These are phyloP conservation scores for Macrotis lagotis DNA, from an alignment of 2,113 vertebrate genomes.

Conservation along the genomic window DNA sequence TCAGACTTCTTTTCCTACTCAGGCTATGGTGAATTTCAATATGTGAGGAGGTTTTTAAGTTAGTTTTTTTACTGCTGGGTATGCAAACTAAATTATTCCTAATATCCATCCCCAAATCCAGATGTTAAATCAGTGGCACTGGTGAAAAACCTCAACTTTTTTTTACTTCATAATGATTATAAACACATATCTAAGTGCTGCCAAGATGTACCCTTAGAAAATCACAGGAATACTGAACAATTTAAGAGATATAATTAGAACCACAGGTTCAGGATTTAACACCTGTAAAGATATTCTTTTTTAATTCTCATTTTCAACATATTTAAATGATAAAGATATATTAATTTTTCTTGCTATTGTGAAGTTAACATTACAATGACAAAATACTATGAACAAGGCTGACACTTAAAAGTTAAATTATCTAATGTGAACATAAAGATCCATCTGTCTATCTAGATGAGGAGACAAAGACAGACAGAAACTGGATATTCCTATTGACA, in stretches of 20 bases:
- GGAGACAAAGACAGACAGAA: no score
- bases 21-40: not conserved
- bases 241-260: not conserved
- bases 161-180: not conserved
- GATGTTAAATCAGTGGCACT: not conserved
- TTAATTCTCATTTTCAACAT: constrained; percentile 18
- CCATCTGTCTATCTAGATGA: not conserved
- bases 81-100: not conserved
- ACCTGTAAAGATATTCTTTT: no score
- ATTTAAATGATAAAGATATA: constrained; percentile 1
- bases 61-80: not conserved
- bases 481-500: no score
- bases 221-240: not conserved
- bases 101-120: not conserved
- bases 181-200: not conserved
- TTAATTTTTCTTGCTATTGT: constrained; percentile 2
- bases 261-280: not conserved
- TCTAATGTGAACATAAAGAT: not conserved
- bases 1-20: not conserved
- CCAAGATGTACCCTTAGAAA: not conserved
- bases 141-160: not conserved
- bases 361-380: constrained; percentile 3
- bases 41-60: no score
- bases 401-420: no score
- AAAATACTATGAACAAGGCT: not conserved